These are phyloP conservation scores for Cassiopea andromeda DNA, from an alignment of 30 jellyfish, hydroid and myxozoan genomes.

Conservation along the genomic window DNA sequence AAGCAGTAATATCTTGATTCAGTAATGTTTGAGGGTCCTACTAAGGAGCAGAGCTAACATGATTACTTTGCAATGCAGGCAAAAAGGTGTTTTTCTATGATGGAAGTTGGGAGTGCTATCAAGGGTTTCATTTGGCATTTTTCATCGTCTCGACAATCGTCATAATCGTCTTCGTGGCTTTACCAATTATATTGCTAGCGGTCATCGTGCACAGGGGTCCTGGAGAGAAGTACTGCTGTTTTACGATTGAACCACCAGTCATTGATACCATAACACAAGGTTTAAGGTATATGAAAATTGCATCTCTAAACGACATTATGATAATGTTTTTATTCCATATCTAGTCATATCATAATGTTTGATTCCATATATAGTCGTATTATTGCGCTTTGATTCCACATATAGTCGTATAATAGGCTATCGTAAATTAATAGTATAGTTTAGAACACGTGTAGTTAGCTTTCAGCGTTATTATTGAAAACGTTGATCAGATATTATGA, in stretches of 20 bases:
- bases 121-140: conserved; percentile 56
- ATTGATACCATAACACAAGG: conserved; percentile 21
- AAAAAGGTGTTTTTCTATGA: conserved; percentile 56
- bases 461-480: no score
- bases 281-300: not conserved
- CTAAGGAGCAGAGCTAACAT: not conserved
- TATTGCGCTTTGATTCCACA: no score
- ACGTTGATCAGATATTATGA: no score
- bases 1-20: not conserved
- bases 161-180: conserved; percentile 22
- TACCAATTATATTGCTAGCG: conserved; percentile 34
- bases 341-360: no score
- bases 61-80: not conserved
- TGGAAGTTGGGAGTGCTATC: conserved; percentile 68
- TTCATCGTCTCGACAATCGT: conserved; percentile 32
- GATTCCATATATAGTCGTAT: no score
- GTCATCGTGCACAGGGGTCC: conserved; percentile 33
- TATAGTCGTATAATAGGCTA: no score
- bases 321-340: not conserved
- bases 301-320: not conserved
- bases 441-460: no score
- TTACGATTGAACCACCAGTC: not conserved
- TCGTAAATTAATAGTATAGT: no score
- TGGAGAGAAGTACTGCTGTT: conserved; percentile 7
- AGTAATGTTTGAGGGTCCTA: not conserved